Evolutionary conservation across 2,888 invertebrate genomes (phyloP).

Genomic region (Prosapia bicincta): DNA sequence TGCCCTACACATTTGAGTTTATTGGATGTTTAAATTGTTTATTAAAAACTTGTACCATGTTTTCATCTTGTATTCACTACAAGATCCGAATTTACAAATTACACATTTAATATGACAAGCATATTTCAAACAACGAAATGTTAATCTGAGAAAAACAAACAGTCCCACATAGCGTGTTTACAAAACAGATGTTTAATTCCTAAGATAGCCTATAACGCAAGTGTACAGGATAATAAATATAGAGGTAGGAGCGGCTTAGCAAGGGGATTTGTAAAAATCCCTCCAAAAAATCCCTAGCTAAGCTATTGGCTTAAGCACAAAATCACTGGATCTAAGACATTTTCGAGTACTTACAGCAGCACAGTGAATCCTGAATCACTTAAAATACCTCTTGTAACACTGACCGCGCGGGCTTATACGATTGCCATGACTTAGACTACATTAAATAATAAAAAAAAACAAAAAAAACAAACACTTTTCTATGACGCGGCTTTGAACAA

Average conservation of each 20-base stretch:
- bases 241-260: conserved; percentile 27
- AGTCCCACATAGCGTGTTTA: not conserved
- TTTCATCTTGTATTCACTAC: not conserved
- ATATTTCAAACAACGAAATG: not conserved
- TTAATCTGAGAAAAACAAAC: not conserved
- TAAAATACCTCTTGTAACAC: conserved; percentile 4
- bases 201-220: not conserved
- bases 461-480: conserved; percentile 28
- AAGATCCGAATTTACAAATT: not conserved
- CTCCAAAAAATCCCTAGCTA: conserved; percentile 25
- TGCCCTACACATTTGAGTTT: no score
- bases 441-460: not conserved
- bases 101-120: not conserved
- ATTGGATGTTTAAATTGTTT: no score
- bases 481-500: conserved; percentile 26
- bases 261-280: conserved; percentile 26
- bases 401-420: not conserved
- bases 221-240: conserved; percentile 23
- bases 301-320: conserved; percentile 20
- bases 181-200: not conserved
- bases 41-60: no score
- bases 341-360: conserved; percentile 18
- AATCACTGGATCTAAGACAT: conserved; percentile 23
- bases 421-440: not conserved
- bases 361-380: conserved; percentile 9